Evolutionary conservation across 2,113 vertebrate genomes (phyloP).

Genomic region (Catagonus wagneri): DNA sequence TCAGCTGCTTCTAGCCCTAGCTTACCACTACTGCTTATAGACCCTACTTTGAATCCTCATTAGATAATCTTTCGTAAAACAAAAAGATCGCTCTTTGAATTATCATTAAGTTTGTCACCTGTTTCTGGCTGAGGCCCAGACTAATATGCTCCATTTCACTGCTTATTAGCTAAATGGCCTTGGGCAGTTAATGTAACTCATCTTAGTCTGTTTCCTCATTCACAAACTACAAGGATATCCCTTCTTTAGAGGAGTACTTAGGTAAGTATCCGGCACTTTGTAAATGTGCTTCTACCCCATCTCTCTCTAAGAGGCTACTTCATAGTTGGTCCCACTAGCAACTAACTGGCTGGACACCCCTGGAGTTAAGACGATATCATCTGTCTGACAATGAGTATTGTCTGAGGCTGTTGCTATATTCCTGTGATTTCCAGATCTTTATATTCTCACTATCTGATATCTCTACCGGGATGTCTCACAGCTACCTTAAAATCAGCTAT

Average conservation of each 20-base stretch:
- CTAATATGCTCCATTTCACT: not conserved
- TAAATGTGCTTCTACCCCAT: not conserved
- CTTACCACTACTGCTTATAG: not conserved
- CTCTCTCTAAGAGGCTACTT: not conserved
- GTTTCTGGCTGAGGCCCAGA: not conserved
- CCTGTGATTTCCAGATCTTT: not conserved
- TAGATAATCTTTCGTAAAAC: not conserved
- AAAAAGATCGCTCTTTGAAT: not conserved
- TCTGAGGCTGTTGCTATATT: not conserved
- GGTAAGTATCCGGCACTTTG: not conserved
- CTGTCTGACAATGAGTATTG: not conserved
- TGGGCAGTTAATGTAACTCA: not conserved
- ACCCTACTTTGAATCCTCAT: not conserved
- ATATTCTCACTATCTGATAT: not conserved
- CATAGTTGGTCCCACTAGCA: not conserved
- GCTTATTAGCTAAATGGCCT: not conserved
- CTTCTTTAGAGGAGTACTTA: not conserved
- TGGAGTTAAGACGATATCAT: not conserved
- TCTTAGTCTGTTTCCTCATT: not conserved
- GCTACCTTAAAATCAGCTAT: not conserved
- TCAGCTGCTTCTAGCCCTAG: not conserved
- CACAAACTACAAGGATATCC: not conserved
- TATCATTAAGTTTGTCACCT: not conserved
- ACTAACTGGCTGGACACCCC: not conserved
- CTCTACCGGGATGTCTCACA: not conserved